Evolutionary conservation across 1,140 invertebrate genomes (phyloP).

Genomic region (Euwallacea fornicatus): DNA sequence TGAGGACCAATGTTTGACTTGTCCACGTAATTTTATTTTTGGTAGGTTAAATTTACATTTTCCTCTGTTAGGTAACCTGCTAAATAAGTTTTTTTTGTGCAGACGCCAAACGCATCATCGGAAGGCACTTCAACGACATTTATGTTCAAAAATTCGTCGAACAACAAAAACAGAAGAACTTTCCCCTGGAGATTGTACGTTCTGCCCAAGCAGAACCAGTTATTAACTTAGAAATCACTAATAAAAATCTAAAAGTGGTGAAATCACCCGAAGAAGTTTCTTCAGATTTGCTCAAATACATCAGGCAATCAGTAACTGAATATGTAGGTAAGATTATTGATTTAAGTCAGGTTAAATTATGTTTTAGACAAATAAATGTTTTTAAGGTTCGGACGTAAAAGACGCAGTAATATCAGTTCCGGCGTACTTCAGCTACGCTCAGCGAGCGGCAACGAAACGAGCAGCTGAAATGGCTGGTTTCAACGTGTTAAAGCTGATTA

Average conservation of each 20-base stretch:
- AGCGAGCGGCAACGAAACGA: constrained; percentile 19
- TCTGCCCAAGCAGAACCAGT: not conserved
- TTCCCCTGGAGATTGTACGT: constrained; percentile 3
- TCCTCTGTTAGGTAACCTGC: not conserved
- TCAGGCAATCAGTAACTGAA: constrained; percentile 14
- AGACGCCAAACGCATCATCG: constrained; percentile 30
- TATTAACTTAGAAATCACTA: constrained; percentile 1
- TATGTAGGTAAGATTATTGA: constrained; percentile 2
- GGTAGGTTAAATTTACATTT: constrained; percentile 10
- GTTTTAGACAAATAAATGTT: no score
- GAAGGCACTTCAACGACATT: constrained; percentile 18
- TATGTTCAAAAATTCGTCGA: constrained; percentile 20
- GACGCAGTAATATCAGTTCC: constrained; percentile 28
- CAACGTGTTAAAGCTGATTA: constrained; percentile 64
- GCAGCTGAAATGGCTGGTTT: constrained; percentile 57
- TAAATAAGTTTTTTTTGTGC: not conserved
- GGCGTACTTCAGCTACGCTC: constrained; percentile 27
- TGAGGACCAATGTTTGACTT: constrained; percentile 6
- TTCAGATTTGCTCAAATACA: constrained; percentile 27
- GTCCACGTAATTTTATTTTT: constrained; percentile 11
- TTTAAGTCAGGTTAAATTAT: no score
- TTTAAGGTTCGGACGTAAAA: not conserved
- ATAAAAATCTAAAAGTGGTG: not conserved
- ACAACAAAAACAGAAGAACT: not conserved
- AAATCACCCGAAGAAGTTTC: constrained; percentile 24